Evolutionary conservation across 2,113 vertebrate genomes (phyloP).

Genomic region (Sapayoa aenigma): DNA sequence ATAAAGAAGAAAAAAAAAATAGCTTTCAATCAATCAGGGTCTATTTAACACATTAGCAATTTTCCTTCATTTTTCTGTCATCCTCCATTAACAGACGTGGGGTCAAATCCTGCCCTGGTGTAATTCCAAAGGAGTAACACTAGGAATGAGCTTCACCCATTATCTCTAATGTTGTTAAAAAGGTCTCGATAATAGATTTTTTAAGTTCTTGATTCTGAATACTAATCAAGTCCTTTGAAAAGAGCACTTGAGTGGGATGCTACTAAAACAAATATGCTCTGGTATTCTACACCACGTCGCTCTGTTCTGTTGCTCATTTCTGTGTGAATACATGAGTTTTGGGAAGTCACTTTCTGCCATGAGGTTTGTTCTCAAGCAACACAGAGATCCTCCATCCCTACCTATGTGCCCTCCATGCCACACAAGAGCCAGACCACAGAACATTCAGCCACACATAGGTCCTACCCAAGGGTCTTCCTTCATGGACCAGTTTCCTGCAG

Average conservation of each 20-base stretch:
- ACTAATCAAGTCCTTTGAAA: constrained; percentile 42
- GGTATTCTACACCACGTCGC: neutral
- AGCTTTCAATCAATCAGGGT: constrained; percentile 20
- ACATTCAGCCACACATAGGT: neutral
- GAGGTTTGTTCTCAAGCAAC: neutral
- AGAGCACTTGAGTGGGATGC: constrained; percentile 29
- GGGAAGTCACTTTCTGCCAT: neutral
- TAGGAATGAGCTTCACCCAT: neutral
- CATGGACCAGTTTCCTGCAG: neutral
- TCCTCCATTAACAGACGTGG: neutral
- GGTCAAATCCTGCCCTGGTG: constrained; percentile 26
- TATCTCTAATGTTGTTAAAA: constrained; percentile 17
- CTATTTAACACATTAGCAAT: constrained; percentile 42
- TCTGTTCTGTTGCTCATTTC: constrained; percentile 25
- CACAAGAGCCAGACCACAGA: neutral
- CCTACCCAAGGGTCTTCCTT: neutral
- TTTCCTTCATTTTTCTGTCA: constrained; percentile 36
- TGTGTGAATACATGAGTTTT: neutral
- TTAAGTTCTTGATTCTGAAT: constrained; percentile 41
- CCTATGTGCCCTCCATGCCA: neutral
- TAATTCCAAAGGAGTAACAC: constrained; percentile 33
- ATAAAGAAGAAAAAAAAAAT: neutral
- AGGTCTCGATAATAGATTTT: constrained; percentile 46
- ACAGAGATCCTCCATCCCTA: neutral
- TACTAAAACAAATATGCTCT: constrained; percentile 39